Conservation (phyloP, 2,113 vertebrate genomes). For the Oceanites oceanicus region DNA sequence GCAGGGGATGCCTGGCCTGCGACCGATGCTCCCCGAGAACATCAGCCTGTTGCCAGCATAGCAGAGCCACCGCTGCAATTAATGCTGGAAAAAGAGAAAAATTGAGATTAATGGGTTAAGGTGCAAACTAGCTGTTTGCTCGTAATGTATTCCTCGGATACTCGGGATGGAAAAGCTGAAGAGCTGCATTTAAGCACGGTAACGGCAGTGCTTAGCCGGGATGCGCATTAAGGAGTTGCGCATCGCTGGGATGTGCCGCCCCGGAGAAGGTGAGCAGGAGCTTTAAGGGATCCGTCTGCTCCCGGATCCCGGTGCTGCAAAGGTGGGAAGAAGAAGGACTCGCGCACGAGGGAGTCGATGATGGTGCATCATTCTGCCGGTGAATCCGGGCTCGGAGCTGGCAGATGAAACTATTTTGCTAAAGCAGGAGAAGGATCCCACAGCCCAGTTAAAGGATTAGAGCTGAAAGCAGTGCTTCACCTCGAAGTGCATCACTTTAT, state of each 20-base stretch:
- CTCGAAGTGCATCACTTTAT: background rate
- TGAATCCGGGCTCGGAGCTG: background rate
- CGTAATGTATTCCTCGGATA: background rate
- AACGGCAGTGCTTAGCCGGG: background rate
- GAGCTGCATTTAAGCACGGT: background rate
- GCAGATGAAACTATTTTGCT: background rate
- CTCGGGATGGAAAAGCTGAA: background rate
- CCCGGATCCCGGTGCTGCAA: background rate
- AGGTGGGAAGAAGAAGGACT: background rate
- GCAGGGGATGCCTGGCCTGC: fast-evolving
- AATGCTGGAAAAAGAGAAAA: background rate
- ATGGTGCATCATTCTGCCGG: background rate
- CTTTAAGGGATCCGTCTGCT: background rate
- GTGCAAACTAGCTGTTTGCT: background rate
- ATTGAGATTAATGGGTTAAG: background rate
- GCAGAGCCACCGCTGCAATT: background rate
- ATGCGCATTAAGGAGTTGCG: background rate
- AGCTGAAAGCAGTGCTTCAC: background rate
- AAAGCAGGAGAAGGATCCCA: background rate
- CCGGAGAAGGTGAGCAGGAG: background rate
- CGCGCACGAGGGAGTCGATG: background rate
- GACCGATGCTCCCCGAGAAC: background rate
- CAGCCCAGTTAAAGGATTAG: slow-evolving; percentile 9
- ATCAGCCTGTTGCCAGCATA: fast-evolving
- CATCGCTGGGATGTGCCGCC: background rate